Conservation (phyloP, 2,888 invertebrate species). For the Agrochola lychnidis region DNA sequence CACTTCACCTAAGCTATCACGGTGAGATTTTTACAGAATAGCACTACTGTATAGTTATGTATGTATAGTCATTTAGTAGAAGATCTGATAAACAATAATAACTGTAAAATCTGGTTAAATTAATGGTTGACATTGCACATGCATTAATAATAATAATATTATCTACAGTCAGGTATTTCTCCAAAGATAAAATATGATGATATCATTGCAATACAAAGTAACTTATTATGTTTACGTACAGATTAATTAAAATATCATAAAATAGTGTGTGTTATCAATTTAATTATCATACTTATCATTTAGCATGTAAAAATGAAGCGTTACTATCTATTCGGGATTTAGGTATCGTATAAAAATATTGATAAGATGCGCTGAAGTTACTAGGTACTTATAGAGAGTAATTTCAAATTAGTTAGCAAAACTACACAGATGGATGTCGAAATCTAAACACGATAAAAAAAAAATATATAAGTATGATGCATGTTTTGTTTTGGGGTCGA, state of each 20-base stretch:
- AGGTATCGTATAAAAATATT: background rate
- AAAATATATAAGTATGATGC: too few species aligned
- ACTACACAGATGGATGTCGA: background rate
- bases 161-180: background rate
- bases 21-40: too few species aligned
- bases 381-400: background rate
- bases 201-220: background rate
- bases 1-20: too few species aligned
- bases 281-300: background rate
- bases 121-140: background rate
- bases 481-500: too few species aligned
- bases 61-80: too few species aligned
- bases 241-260: background rate
- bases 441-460: too few species aligned
- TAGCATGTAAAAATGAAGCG: background rate
- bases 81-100: too few species aligned
- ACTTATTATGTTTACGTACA: background rate
- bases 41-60: too few species aligned
- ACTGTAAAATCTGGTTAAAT: background rate
- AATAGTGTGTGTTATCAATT: background rate
- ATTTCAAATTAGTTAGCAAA: too few species aligned
- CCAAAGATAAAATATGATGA: background rate
- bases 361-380: slow-evolving; percentile 8
- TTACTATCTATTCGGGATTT: background rate
- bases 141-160: too few species aligned